These are phyloP conservation scores for Boleophthalmus pectinirostris DNA, from an alignment of 2,113 vertebrate species.

Conservation along the genomic window DNA sequence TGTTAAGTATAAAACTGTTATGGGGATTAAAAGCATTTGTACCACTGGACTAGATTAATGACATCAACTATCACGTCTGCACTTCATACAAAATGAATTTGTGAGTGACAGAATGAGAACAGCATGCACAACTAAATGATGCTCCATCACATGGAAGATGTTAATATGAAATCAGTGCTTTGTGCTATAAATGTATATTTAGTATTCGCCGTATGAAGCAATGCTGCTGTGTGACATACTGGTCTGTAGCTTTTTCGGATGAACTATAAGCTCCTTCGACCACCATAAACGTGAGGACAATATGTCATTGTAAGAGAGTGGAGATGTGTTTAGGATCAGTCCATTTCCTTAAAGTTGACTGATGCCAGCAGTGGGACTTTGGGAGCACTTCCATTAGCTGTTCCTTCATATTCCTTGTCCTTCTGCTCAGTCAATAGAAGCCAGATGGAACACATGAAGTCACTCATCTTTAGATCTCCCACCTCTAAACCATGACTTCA, in stretches of 20 bases:
- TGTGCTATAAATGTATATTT: constrained; percentile 23
- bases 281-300: constrained; percentile 27
- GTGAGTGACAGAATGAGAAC: constrained; percentile 69
- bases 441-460: constrained; percentile 57
- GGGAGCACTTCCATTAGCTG: constrained; percentile 28
- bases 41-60: not conserved
- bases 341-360: constrained; percentile 18
- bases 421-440: constrained; percentile 43
- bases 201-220: constrained; percentile 13
- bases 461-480: constrained; percentile 47
- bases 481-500: constrained; percentile 59
- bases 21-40: not conserved
- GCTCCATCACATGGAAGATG: constrained; percentile 44
- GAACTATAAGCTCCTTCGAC: constrained; percentile 20
- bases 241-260: constrained; percentile 4
- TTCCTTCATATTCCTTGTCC: constrained; percentile 40
- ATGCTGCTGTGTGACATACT: not conserved
- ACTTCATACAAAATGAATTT: constrained; percentile 38
- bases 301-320: constrained; percentile 20
- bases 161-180: constrained; percentile 28
- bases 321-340: constrained; percentile 37
- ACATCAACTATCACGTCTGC: constrained; percentile 26
- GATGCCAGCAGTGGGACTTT: constrained; percentile 29
- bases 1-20: not conserved
- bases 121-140: constrained; percentile 47